phyloP scores from a whole-genome alignment of 2,113 vertebrate genomes.

The Syngnathus typhle region DNA sequence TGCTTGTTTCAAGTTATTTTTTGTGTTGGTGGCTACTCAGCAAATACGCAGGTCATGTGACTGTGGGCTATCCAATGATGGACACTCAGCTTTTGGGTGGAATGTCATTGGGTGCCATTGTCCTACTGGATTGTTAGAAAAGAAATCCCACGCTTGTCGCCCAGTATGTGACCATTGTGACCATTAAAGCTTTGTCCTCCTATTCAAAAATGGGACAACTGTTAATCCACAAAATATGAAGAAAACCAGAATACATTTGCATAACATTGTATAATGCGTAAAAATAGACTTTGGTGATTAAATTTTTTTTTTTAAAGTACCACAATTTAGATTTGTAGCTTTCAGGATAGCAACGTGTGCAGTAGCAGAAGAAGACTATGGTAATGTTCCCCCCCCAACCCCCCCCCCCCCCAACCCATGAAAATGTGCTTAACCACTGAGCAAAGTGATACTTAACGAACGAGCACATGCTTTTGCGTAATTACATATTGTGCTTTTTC shows the following conservation, averaged over 20 bases:
- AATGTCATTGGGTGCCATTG: not conserved
- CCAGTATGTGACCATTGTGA: not conserved
- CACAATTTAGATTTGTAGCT: not conserved
- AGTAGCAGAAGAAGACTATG: not conserved
- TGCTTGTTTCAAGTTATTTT: not conserved
- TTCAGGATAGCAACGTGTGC: not conserved
- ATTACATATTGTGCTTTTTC: not conserved
- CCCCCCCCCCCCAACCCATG: not conserved
- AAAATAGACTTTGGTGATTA: not conserved
- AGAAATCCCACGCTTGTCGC: not conserved
- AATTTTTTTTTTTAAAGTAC: not conserved
- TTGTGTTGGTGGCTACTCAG: conserved; percentile 1
- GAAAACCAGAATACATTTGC: not conserved
- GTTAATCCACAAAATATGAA: not conserved
- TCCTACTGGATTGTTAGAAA: not conserved
- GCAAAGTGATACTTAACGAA: not conserved
- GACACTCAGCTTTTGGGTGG: not conserved
- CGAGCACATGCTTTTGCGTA: not conserved
- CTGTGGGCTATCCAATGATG: not conserved
- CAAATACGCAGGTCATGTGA: not conserved
- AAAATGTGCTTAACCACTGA: not conserved
- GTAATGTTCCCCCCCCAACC: not conserved
- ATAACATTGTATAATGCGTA: not conserved
- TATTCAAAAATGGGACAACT: not conserved
- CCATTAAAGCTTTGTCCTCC: not conserved